Evolutionary conservation across 2,113 vertebrate species (phyloP).

Genomic region (Passerina amoena): DNA sequence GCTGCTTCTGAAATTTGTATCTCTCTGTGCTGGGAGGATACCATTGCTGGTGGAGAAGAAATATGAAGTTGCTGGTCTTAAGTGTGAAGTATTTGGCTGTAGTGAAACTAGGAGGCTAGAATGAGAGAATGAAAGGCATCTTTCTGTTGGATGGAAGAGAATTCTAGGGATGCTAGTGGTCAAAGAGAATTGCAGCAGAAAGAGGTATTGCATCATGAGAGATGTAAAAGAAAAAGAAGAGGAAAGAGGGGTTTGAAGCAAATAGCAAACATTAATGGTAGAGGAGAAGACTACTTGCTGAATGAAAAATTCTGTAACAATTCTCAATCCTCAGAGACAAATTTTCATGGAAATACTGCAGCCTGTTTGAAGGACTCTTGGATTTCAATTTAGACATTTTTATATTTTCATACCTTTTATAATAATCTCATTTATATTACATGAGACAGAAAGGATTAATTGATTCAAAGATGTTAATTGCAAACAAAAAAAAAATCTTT

Average conservation of each 20-base stretch:
- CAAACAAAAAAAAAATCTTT: background rate
- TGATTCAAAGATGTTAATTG: background rate
- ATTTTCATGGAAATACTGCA: background rate
- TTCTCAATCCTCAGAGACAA: background rate
- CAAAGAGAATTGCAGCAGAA: background rate
- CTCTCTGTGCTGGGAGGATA: background rate
- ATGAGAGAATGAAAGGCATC: background rate
- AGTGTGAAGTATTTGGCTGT: background rate
- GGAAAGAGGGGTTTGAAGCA: background rate
- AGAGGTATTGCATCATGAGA: background rate
- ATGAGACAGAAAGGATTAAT: background rate
- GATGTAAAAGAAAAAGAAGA: background rate
- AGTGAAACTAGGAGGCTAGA: background rate
- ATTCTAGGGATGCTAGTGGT: background rate
- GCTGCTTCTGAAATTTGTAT: background rate
- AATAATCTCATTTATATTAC: background rate
- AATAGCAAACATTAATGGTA: background rate
- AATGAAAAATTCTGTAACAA: background rate
- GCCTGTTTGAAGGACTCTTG: background rate
- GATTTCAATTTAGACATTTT: background rate
- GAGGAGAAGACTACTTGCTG: background rate
- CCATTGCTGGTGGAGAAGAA: background rate
- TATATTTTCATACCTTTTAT: background rate
- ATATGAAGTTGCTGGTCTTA: fast-evolving
- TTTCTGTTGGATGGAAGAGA: background rate